Percentiles rank a stretch among this genome's conserved stretches.
phyloP scores from a whole-genome alignment of 1,140 invertebrate species.

The Ceratina japonica region DNA sequence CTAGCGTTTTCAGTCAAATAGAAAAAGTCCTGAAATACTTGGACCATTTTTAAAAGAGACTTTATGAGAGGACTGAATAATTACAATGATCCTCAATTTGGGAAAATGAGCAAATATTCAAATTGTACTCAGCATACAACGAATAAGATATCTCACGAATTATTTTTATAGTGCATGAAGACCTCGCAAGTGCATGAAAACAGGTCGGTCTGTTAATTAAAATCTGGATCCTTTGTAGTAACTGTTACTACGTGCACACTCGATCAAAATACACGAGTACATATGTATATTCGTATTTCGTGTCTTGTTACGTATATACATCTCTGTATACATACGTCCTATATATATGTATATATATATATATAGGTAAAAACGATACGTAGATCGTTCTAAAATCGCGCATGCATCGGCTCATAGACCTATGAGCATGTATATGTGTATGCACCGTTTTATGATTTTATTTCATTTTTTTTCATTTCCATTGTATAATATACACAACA shows the following conservation, averaged over 20 bases:
- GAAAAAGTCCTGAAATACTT: no score
- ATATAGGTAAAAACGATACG: slow-evolving; percentile 40
- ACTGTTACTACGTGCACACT: slow-evolving; percentile 47
- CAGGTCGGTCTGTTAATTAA: slow-evolving; percentile 45
- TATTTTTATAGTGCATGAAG: neutral
- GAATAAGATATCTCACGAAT: neutral
- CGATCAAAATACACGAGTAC: slow-evolving; percentile 60
- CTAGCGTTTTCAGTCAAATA: neutral
- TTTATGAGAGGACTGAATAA: neutral
- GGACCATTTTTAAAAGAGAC: no score
- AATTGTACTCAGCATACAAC: slow-evolving; percentile 2
- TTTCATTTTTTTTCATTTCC: slow-evolving; percentile 58
- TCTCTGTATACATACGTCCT: neutral
- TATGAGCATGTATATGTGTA: slow-evolving; percentile 20
- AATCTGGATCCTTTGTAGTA: slow-evolving; percentile 54
- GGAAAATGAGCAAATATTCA: slow-evolving; percentile 3
- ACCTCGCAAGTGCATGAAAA: slow-evolving; percentile 53
- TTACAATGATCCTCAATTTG: neutral
- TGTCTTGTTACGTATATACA: slow-evolving; percentile 12
- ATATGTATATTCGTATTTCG: slow-evolving; percentile 10
- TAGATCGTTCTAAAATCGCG: slow-evolving; percentile 49
- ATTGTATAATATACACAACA: slow-evolving; percentile 20
- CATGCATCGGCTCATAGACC: slow-evolving; percentile 38
- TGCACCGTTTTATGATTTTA: slow-evolving; percentile 38
- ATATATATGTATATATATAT: slow-evolving; percentile 34